Evolutionary conservation across 2,113 vertebrate genomes (phyloP).

Genomic region (Glaucidium brasilianum): DNA sequence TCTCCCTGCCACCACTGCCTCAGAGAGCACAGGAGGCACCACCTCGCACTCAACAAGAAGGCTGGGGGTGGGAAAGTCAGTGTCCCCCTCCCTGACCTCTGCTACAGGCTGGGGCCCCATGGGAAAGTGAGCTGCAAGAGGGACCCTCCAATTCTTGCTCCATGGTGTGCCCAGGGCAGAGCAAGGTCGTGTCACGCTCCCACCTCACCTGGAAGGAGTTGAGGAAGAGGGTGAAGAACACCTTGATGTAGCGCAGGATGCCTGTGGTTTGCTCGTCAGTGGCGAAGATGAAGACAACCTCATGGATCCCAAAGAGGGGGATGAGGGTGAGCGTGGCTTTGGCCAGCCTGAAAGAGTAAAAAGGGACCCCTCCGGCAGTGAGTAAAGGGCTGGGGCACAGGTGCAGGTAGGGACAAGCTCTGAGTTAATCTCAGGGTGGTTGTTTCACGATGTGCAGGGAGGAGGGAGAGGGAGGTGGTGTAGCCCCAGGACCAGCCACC

Average conservation of each 20-base stretch:
- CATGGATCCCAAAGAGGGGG: slow-evolving; percentile 83
- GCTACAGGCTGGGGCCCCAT: fast-evolving
- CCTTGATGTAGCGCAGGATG: slow-evolving; percentile 78
- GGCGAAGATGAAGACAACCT: slow-evolving; percentile 81
- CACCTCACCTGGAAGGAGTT: slow-evolving; percentile 82
- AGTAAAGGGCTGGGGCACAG: neutral
- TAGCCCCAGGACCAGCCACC: neutral
- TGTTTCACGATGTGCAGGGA: fast-evolving
- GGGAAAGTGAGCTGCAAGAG: neutral
- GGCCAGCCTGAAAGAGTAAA: slow-evolving; percentile 67
- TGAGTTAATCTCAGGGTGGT: neutral
- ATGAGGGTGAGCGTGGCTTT: slow-evolving; percentile 85
- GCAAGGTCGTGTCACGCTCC: fast-evolving
- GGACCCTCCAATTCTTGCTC: neutral
- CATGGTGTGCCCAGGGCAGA: neutral
- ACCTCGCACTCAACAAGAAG: fast-evolving
- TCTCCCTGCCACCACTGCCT: neutral
- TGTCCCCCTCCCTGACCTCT: neutral
- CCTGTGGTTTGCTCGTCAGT: slow-evolving; percentile 82
- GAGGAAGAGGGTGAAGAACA: slow-evolving; percentile 83
- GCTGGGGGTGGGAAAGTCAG: fast-evolving
- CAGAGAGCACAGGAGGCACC: neutral
- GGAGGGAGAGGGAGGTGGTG: neutral
- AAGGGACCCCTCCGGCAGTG: neutral
- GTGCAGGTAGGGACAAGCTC: fast-evolving